Evolutionary conservation across 2,797 vertebrate species (phyloP), one percentile per base, ranked within the genome.

Genomic region (Psittacula echo): DNA sequence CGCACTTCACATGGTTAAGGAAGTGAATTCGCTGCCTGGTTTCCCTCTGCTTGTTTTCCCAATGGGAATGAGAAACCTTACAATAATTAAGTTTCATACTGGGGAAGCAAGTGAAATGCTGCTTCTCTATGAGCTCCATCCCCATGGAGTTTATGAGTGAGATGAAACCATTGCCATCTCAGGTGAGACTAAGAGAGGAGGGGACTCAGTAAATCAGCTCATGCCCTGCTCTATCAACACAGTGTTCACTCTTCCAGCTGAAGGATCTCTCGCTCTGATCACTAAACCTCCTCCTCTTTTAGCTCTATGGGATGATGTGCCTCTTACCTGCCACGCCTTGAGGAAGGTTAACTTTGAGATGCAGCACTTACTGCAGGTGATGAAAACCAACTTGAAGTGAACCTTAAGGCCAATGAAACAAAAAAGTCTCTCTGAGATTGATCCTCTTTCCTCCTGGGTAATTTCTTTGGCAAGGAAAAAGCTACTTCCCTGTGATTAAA

Each of bases 201-300:
- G 27, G 6, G 6, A 37, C 19, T 66, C n/a, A 23, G n/a, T 42
- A 23, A 56, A 26, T 34, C 30, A n/a, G 6, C 27, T 18, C 10
- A 5, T 29, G 6, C 44, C 56, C 37, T 45, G 39, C 68, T 37
- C 9, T 58, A 11, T 29, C 1, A 3, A 11, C 0, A n/a, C 18
- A 24, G 6, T 21, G 26, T 12, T 60, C 34, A 20, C 34, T 47
- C 14, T 29, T 27, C 27, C 74, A 71, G 34, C 32, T 51, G 32
- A 47, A 39, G 20, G 53, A 26, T 26, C 50, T 65, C 34, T n/a
- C 79, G 27, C 24, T 75, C 34, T 58, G 14, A 10, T 48, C 51
- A 15, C 54, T 48, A 39, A 47, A 37, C 20, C 27, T 37, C 56
- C 19, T 60, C 5, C 53, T 51, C 26, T 51, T 29, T 47, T 23